Evolutionary conservation across 2,113 vertebrate genomes (phyloP), one percentile per base, ranked within the genome.

Genomic region (Cololabis saira): DNA sequence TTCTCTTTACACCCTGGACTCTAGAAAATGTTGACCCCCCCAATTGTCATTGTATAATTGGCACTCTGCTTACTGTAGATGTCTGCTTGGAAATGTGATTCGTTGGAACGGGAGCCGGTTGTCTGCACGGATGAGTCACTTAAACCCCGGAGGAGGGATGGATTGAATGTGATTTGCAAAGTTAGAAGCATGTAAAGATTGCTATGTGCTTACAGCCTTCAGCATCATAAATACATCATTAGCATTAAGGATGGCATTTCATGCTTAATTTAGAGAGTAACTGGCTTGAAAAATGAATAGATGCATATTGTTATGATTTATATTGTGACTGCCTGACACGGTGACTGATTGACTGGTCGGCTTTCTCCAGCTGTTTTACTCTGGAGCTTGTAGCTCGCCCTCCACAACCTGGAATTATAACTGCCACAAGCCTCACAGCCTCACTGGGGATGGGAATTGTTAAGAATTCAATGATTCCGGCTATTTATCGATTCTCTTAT

Each of bases 381-480:
- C 67, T 42, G 21, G 68, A 59, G 62, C 78, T 57, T 70, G 47
- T 43, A 14, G 54, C 2, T 54, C 69, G 59, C 47, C 60, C 19
- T 54, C 24, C 57, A 55, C 49, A 80, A 71, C 76, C 74, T 80
- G 72, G 14, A 80, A 82, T 83, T 81, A 70, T 64, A 16, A 52
- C 70, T 63, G 55, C 63, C 70, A 78, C 70, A 80, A 82, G 82
- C 82, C 83, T 81, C 77, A 69, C 76, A 55, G 61, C 63, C 61
- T 56, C 63, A 77, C 66, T n/a, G n/a, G n/a, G n/a, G n/a, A n/a
- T n/a, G n/a, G n/a, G n/a, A n/a, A n/a, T n/a, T n/a, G n/a, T n/a
- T n/a, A n/a, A n/a, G n/a, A n/a, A n/a, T n/a, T n/a, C n/a, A n/a
- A n/a, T n/a, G n/a, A n/a, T n/a, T n/a, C n/a, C n/a, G n/a, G n/a